Base-by-base conservation (phyloP, 2,888 invertebrate genomes). In the Machimus atricapillus region DNA sequence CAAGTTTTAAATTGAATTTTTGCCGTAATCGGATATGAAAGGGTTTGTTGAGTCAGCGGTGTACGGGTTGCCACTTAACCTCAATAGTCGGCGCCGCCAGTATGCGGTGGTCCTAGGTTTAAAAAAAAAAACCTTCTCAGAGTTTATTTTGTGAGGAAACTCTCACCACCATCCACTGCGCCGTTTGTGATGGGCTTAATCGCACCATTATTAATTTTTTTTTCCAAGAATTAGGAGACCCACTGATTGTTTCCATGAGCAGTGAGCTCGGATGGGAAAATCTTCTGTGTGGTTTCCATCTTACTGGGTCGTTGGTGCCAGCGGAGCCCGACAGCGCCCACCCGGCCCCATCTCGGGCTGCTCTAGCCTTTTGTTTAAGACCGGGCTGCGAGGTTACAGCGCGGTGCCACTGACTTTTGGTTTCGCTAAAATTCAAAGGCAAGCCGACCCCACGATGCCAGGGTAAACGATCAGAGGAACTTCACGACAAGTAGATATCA, bases 401-500 rank as follows among this genome's bases (percentile, higher is more conserved):
- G 52, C 31, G 52, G 27, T 79, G 52, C 52, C 52, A 79, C 79
- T 79, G 52, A 79, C 52, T 79, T 79, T 52, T 31, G 79, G 46
- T 27, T 27, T 23, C 19, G 19, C 19, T 79, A 16, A 1, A 79
- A 79, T 79, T 79, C 79, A 79, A 79, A 79, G 79, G 23, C 78
- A 46, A 16, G n/a, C 79, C 79, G 79, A 79, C 52, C 79, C 79
- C 52, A 79, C 52, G 7, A 34, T 8, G 52, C 79, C 52, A 23
- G 31, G 52, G 52, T 27, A 79, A 79, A 52, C 31, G 79, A 23
- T 46, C 27, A 27, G 27, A 37, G 79, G 34, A 79, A 79, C 79
- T 79, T 52, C 79, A 52, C 79, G 79, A 52, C 79, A 79, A 79
- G 79, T 27, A 56, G 79, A 52, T 79, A 79, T 79, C 79, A 79